Evolutionary conservation across 2,113 vertebrate species (phyloP), one percentile per base, ranked within the genome.

Genomic region (Laterallus jamaicensis): DNA sequence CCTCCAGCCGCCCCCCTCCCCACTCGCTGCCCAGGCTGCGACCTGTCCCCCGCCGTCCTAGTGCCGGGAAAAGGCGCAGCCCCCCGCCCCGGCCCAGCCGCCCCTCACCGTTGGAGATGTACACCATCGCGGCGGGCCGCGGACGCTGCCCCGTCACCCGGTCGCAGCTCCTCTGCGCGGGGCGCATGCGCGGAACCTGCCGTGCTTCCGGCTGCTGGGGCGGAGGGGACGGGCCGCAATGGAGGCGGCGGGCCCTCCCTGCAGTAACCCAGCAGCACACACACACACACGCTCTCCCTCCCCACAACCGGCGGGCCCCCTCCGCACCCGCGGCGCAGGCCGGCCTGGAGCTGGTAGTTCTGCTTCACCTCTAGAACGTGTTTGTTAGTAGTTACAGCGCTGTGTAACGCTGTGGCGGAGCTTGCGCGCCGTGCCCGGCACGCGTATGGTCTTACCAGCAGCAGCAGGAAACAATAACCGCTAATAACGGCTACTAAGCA

Each of bases 71-170:
- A 12, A 29, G n/a, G 26, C 26, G 59, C 71, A 1, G 5, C 28
- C 32, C 26, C 18, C 29, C 14, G 14, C 11, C 31, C 60, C 35
- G 1, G 49, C 49, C 35, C 37, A 0, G 55, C 50, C 1, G 11
- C 18, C 29, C 12, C 98, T 98, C 91, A 99, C 99, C 99, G n/a
- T 99, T 99, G 28, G 98, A 98, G 98, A 99, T 99, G 98, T 99
- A 99, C 92, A 99, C 98, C 99, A 99, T 99, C 4, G 35, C 56
- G 11, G 29, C 42, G 2, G 5, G 2, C 8, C 49, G 3, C n/a
- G 5, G 7, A 6, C n/a, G 8, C 67, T 32, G 56, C 37, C 62
- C 49, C 39, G 55, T 47, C 92, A 22, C 55, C 52, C 3, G 20
- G 12, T n/a, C 20, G 9, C 11, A 4, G 10, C 31, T 37, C 28